phyloP scores from a whole-genome alignment of 2,113 vertebrate genomes.

The Antigone vipio region DNA sequence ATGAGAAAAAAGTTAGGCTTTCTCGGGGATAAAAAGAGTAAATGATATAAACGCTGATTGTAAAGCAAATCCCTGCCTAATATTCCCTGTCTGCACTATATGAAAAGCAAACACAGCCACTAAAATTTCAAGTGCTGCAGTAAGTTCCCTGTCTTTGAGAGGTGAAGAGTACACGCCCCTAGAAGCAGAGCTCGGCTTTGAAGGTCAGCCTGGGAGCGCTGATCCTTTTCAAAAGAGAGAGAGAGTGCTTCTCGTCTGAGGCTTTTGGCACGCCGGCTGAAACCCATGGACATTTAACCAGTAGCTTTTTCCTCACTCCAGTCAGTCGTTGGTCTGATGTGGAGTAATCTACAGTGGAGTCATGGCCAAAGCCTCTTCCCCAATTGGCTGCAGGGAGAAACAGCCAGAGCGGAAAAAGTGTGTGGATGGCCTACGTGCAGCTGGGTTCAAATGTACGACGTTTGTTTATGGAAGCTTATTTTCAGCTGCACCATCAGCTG shows the following conservation, averaged over 20 bases:
- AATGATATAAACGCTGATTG: not conserved
- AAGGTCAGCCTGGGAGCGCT: not conserved
- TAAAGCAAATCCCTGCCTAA: not conserved
- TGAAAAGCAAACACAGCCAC: conserved; percentile 13
- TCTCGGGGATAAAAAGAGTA: not conserved
- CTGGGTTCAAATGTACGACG: not conserved
- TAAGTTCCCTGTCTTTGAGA: not conserved
- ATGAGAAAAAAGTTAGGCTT: not conserved
- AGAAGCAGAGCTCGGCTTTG: not conserved
- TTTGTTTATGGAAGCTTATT: conserved; percentile 33
- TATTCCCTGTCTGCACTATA: not conserved
- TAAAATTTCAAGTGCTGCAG: not conserved
- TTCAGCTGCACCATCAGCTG: not conserved
- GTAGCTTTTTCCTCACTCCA: conserved; percentile 1
- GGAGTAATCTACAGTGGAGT: conserved; percentile 41
- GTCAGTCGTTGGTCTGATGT: not conserved
- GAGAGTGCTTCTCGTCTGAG: not conserved
- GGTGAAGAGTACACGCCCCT: not conserved
- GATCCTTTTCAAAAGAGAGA: not conserved
- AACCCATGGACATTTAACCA: conserved; percentile 22
- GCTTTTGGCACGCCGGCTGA: not conserved
- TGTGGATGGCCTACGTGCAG: conserved; percentile 5
- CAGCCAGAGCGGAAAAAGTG: conserved; percentile 42
- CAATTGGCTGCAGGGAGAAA: not conserved
- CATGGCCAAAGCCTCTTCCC: conserved; percentile 30